Base-by-base conservation (phyloP, 2,113 vertebrate species). In the Probosciger aterrimus region DNA sequence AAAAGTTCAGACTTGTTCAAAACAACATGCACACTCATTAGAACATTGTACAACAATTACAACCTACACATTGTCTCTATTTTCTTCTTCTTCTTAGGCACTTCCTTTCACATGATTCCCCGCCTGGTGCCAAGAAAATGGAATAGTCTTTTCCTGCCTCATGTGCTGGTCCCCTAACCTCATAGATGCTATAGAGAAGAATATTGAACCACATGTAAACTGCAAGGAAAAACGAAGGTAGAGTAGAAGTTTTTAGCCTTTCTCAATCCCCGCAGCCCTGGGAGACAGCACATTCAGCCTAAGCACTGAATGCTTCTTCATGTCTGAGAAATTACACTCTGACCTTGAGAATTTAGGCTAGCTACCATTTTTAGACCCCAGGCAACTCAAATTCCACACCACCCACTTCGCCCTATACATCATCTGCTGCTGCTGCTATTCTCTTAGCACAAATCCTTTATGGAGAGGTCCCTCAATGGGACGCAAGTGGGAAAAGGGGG, bases 321-420 rank as follows among this genome's bases (percentile, higher is more conserved):
- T 23, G 17, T 31, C 44, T 57, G 35, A 73, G 28, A 47, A 73
- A 37, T 39, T 69, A 81, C 18, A 39, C 6, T 22, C 39, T 60
- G 47, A 14, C 46, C 44, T 83, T 62, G 31, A 88, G 23, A 82
- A 83, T 31, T 84, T 44, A 70, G 37, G 28, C 17, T 59, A 63
- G n/a, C 46, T 90, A 60, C 30, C 18, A 44, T 35, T 50, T 92
- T 83, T 55, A 55, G 16, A 60, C 5, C 33, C 24, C 60, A 78
- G 39, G n/a, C 41, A 93, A 44, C 53, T 82, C 20, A 17, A 57
- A 47, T 43, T 64, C 35, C 46, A 64, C 18, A 64, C 10, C 46
- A 67, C 25, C 41, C 76, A 67, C 33, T 74, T 78, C 0, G 0
- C 28, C 16, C 22, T 13, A 15, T 12, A 60, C 2, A 1, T 47